Evolutionary conservation across 2,888 invertebrate species (phyloP), one percentile per base, ranked within the genome.

Genomic region (Xestia ashworthii): DNA sequence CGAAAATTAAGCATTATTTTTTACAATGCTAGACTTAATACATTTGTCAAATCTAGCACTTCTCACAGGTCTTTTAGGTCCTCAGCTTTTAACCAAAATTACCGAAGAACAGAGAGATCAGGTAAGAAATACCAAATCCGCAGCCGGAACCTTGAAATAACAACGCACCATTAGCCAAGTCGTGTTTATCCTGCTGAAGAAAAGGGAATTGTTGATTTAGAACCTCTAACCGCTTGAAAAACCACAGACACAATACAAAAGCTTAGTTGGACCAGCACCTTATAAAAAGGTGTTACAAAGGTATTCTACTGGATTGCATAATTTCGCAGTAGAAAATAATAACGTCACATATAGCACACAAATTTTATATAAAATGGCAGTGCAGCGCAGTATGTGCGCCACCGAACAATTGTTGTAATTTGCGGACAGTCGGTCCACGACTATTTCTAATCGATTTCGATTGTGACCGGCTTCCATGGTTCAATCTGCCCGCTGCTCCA

Each of bases 361-460:
- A 53, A 74, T 74, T 48, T 75, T 71, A 71, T 74, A 68, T 81
- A 65, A 84, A 85, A 84, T 80, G 64, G 77, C 71, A 69, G 65
- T 58, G 68, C 60, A 74, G 77, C 55, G 55, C 66, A 25, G 66
- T 76, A 66, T 70, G 79, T 72, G 68, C 71, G 67, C 75, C 46
- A 74, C 89, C 89, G 91, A 89, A 93, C 93, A 95, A 94, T 94
- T 90, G 93, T 92, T 90, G 91, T 92, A 94, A 95, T 94, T 95
- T 94, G 93, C 91, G 93, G 94, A 92, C 92, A 90, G 90, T 82
- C 79, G 87, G 88, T 84, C 85, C 89, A 83, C 89, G 88, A 84
- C 89, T 89, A 93, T 91, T 93, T 91, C 93, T 94, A 95, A 95
- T 95, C 94, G 94, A 94, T 94, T 92, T 90, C 93, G 88, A 94